Conservation (phyloP, 2,113 vertebrate genomes). For the Penelope pileata region DNA sequence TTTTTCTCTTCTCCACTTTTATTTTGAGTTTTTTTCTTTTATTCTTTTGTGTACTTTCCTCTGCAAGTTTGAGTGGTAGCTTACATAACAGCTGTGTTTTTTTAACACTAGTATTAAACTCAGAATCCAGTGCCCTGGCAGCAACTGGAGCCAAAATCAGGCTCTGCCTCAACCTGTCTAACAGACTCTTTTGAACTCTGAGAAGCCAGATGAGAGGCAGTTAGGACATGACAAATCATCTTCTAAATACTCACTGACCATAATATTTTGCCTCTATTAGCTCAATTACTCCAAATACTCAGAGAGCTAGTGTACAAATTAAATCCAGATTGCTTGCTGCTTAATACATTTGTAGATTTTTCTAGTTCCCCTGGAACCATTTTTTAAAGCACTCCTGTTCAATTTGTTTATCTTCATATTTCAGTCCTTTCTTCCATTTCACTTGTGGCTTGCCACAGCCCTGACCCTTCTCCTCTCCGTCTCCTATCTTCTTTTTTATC, state of each 20-base stretch:
- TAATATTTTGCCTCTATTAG: not conserved
- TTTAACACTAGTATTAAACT: not conserved
- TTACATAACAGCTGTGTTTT: not conserved
- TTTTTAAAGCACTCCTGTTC: not conserved
- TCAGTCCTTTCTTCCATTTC: not conserved
- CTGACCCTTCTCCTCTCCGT: not conserved
- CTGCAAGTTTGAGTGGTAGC: not conserved
- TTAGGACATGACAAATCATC: not conserved
- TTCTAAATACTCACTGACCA: not conserved
- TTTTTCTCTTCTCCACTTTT: conserved; percentile 1
- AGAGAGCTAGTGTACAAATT: not conserved
- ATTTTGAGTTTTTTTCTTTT: not conserved
- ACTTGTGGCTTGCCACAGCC: not conserved
- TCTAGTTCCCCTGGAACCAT: not conserved
- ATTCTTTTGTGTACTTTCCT: conserved; percentile 21
- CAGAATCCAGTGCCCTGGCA: not conserved
- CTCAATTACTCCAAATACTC: not conserved
- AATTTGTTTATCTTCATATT: not conserved
- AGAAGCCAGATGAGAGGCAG: not conserved
- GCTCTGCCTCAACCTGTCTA: not conserved
- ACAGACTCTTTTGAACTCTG: not conserved
- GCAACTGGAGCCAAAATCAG: not conserved
- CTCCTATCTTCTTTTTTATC: no score
- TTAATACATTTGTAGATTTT: not conserved
- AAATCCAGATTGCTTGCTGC: not conserved